Percentiles rank a stretch among this genome's conserved stretches.
Evolutionary conservation across 2,113 vertebrate genomes (phyloP).

Genomic region (Oncorhynchus clarkii): DNA sequence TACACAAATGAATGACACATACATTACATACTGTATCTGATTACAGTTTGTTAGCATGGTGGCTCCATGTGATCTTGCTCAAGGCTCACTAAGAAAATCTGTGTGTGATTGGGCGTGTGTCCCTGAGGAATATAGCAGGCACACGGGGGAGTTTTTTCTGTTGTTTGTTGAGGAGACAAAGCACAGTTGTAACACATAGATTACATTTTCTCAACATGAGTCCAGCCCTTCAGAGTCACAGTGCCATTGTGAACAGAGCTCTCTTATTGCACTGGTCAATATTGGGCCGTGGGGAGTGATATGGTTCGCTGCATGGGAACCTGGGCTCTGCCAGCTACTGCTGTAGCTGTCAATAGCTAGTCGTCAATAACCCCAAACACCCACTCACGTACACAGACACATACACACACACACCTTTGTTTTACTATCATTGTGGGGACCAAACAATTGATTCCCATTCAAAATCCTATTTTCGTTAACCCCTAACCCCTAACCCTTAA

Average conservation of each 20-base stretch:
- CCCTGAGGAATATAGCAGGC: background rate
- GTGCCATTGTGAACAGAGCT: slow-evolving; percentile 51
- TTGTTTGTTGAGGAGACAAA: slow-evolving; percentile 8
- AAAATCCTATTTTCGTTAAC: no score
- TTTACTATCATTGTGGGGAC: no score
- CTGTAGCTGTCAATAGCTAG: no score
- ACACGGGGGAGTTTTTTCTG: background rate
- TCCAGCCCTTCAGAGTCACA: slow-evolving; percentile 57
- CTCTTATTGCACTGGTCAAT: background rate
- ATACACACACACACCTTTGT: background rate
- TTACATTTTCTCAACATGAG: slow-evolving; percentile 63
- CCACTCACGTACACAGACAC: background rate
- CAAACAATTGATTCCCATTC: background rate
- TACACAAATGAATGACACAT: background rate
- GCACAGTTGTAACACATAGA: slow-evolving; percentile 40
- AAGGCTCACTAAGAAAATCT: background rate
- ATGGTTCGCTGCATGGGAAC: background rate
- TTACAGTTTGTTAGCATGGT: background rate
- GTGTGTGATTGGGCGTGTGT: slow-evolving; percentile 11
- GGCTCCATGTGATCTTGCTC: background rate
- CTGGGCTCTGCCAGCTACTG: background rate
- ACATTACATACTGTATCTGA: background rate
- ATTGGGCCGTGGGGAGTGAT: background rate
- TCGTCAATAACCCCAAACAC: no score
- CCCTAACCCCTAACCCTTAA: no score